A percentile compares a stretch with the other conserved stretches of the same genome.
Evolutionary conservation across 2,888 invertebrate species (phyloP).

Genomic region (Epistrophe eligans): DNA sequence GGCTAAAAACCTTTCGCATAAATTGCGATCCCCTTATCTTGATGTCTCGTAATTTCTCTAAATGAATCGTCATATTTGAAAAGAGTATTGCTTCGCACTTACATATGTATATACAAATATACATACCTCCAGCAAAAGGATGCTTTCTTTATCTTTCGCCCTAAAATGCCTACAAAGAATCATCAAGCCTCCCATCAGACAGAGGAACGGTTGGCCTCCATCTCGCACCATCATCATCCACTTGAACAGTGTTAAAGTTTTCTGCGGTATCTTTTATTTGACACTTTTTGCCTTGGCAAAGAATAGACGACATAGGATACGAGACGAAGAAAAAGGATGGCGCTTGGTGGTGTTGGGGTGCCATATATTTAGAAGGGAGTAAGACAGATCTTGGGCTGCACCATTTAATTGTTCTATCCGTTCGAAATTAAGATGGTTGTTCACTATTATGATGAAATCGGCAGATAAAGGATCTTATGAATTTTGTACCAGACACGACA

Average conservation of each 20-base stretch:
- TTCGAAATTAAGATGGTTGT: conserved; percentile 57
- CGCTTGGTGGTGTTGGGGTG: background rate
- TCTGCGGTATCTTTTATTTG: conserved; percentile 74
- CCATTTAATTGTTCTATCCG: conserved; percentile 67
- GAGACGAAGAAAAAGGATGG: background rate
- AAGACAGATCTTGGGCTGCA: conserved; percentile 15
- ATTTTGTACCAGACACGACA: conserved; percentile 64
- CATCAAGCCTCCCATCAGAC: background rate
- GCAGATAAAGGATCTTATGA: conserved; percentile 74
- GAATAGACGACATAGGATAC: conserved; percentile 35
- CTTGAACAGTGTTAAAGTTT: conserved; percentile 68
- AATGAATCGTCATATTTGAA: conserved; percentile 75
- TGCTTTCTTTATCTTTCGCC: conserved; percentile 48
- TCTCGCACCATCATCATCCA: conserved; percentile 28
- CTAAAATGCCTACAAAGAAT: conserved; percentile 44
- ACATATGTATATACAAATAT: background rate
- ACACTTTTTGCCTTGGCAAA: conserved; percentile 68
- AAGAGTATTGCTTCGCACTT: conserved; percentile 33
- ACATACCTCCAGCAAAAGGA: conserved; percentile 27
- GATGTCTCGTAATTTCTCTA: conserved; percentile 72
- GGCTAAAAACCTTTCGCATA: conserved; percentile 58
- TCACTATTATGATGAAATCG: conserved; percentile 66
- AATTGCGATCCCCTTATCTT: conserved; percentile 70
- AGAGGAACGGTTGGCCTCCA: conserved; percentile 16
- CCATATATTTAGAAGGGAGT: too few species aligned